Evolutionary conservation across 2,888 invertebrate genomes (phyloP).

Genomic region (Cordilura impudica): DNA sequence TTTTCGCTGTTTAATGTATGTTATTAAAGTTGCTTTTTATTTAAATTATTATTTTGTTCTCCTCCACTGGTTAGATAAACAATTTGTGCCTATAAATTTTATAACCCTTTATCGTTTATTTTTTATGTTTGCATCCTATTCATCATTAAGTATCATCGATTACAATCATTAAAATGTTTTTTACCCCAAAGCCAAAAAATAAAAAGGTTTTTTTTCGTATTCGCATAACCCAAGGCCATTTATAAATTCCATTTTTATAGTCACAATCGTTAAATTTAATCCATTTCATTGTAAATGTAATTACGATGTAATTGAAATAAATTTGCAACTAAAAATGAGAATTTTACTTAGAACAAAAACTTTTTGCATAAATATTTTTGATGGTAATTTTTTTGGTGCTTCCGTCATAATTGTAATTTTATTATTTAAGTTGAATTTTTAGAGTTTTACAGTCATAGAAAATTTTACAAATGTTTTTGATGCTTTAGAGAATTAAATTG

Average conservation of each 20-base stretch:
- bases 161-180: conserved; percentile 52
- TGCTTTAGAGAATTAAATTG: too few species aligned
- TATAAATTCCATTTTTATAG: neutral
- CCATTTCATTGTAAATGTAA: neutral
- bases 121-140: neutral
- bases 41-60: too few species aligned
- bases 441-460: neutral
- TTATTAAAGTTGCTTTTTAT: too few species aligned
- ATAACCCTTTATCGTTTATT: neutral
- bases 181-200: neutral
- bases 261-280: neutral
- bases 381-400: too few species aligned
- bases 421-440: neutral
- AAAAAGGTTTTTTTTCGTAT: neutral
- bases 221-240: neutral
- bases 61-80: too few species aligned
- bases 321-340: neutral
- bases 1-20: too few species aligned
- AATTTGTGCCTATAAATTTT: too few species aligned
- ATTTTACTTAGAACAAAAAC: neutral
- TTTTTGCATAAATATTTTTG: too few species aligned
- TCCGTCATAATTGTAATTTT: neutral
- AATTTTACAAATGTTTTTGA: too few species aligned
- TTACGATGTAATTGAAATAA: neutral
- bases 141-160: conserved; percentile 38